phyloP scores from a whole-genome alignment of 2,888 invertebrate species.

The Brenthis ino region DNA sequence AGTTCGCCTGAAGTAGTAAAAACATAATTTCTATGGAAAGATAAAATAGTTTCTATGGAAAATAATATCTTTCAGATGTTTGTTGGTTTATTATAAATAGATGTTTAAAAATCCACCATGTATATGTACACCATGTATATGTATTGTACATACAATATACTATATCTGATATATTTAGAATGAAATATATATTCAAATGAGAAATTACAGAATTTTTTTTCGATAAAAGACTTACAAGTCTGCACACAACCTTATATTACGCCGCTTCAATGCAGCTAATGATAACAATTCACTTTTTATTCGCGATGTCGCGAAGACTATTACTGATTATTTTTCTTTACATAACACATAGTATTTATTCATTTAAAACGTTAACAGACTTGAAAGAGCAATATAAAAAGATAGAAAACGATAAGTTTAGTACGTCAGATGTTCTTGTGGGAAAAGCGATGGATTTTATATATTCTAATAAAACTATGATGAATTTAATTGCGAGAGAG shows the following conservation, averaged over 20 bases:
- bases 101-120: too few species aligned
- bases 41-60: too few species aligned
- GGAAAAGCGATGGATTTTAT: conserved; percentile 70
- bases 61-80: too few species aligned
- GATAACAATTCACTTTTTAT: conserved; percentile 3
- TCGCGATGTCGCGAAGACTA: conserved; percentile 30
- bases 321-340: conserved; percentile 41
- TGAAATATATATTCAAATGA: too few species aligned
- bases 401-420: conserved; percentile 51
- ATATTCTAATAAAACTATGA: conserved; percentile 66
- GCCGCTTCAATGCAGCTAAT: neutral
- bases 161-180: too few species aligned
- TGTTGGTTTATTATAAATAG: too few species aligned
- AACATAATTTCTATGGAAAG: too few species aligned
- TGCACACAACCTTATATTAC: neutral
- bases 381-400: conserved; percentile 51
- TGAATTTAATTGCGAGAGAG: conserved; percentile 67
- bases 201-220: too few species aligned
- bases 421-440: conserved; percentile 55
- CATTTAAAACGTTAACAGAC: conserved; percentile 57
- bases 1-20: too few species aligned
- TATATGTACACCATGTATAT: too few species aligned
- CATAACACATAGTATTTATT: conserved; percentile 45
- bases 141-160: too few species aligned
- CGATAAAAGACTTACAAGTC: neutral